Conservation (phyloP, 2,113 vertebrate species). For the Amia ocellicauda region DNA sequence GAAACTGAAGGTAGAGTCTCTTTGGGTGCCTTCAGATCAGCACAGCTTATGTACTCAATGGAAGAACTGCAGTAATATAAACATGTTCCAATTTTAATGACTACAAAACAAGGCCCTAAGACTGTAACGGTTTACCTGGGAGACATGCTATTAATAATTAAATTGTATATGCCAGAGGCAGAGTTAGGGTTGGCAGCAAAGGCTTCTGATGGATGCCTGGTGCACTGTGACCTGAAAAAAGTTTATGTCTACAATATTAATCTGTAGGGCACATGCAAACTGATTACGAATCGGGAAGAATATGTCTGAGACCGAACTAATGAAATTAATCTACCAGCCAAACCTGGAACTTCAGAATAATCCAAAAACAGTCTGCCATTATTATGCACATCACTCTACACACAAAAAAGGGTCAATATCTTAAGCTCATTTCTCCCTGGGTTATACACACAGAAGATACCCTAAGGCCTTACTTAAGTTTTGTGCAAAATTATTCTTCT, state of each 20-base stretch:
- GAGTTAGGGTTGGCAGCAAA: constrained; percentile 82
- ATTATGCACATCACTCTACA: background rate
- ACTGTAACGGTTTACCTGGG: constrained; percentile 86
- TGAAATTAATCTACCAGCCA: constrained; percentile 36
- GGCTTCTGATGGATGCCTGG: constrained; percentile 81
- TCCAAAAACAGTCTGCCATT: background rate
- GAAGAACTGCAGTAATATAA: constrained; percentile 82
- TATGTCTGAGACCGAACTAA: constrained; percentile 60
- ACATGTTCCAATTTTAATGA: constrained; percentile 91
- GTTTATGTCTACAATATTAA: constrained; percentile 83
- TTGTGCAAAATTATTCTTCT: no score
- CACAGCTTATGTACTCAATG: constrained; percentile 84
- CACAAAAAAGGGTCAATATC: no score
- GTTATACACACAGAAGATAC: no score
- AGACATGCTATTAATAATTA: constrained; percentile 95
- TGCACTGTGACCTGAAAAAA: constrained; percentile 88
- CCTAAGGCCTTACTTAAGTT: no score
- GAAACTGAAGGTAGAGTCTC: constrained; percentile 76
- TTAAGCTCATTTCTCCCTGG: no score
- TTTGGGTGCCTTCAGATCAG: constrained; percentile 82
- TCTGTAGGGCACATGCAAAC: constrained; percentile 71
- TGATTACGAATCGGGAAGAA: constrained; percentile 79
- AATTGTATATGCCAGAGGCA: constrained; percentile 85
- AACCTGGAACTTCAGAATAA: constrained; percentile 1
- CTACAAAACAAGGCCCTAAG: constrained; percentile 86